Percentiles rank a stretch among this genome's conserved stretches.
Conservation (phyloP, 1,140 invertebrate species). For the Hormaphis cornu region DNA sequence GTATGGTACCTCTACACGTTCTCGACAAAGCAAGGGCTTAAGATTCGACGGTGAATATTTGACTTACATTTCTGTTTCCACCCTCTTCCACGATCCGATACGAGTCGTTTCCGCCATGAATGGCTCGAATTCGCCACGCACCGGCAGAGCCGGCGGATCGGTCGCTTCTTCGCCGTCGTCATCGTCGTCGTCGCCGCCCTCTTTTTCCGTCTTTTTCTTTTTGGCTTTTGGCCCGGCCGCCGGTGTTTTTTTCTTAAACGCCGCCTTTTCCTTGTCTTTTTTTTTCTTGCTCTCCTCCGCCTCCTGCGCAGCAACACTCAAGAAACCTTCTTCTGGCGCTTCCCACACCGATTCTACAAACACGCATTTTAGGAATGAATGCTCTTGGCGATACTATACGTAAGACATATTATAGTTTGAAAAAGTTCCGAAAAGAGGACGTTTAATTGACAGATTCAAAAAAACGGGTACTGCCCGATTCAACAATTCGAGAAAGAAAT, state of each 20-base stretch:
- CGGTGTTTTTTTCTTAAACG: not conserved
- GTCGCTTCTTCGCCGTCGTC: not conserved
- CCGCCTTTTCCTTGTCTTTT: slow-evolving; percentile 38
- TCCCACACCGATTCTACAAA: slow-evolving; percentile 54
- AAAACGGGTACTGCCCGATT: too few relatives aligned
- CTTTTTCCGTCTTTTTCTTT: not conserved
- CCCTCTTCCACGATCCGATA: slow-evolving; percentile 19
- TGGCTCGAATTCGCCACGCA: slow-evolving; percentile 17
- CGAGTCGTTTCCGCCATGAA: slow-evolving; percentile 13
- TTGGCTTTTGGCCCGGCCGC: not conserved
- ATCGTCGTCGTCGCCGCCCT: not conserved
- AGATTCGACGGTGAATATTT: too few relatives aligned
- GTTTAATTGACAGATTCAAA: too few relatives aligned
- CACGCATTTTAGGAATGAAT: too few relatives aligned
- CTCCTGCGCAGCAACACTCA: slow-evolving; percentile 52
- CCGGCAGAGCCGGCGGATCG: not conserved
- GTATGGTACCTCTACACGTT: too few relatives aligned
- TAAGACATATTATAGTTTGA: too few relatives aligned
- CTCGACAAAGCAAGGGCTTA: too few relatives aligned
- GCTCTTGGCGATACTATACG: too few relatives aligned
- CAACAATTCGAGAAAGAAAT: too few relatives aligned
- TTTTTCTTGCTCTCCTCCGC: slow-evolving; percentile 42
- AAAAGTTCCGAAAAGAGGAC: too few relatives aligned
- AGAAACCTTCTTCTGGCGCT: slow-evolving; percentile 53
- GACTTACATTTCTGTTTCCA: slow-evolving; percentile 12